Percentiles rank a stretch among this genome's conserved stretches.
Conservation (phyloP, 1,140 invertebrate species). For the Triops cancriformis region DNA sequence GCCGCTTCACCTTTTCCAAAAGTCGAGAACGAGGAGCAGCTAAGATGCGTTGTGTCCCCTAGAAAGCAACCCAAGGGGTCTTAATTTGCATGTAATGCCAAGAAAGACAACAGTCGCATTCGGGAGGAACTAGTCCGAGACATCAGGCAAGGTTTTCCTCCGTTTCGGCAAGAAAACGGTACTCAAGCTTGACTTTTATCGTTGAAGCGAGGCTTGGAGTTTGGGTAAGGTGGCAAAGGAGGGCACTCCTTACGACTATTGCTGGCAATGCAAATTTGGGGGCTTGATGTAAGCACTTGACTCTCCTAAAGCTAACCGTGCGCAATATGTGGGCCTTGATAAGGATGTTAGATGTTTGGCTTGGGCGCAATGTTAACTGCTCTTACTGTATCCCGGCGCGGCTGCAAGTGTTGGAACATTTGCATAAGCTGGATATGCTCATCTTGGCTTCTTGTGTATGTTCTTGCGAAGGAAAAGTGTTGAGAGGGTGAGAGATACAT, state of each 20-base stretch:
- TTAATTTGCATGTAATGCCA: slow-evolving; percentile 6
- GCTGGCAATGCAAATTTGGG: slow-evolving; percentile 5
- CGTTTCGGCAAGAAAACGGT: background rate
- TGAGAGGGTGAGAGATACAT: background rate
- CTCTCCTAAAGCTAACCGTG: background rate
- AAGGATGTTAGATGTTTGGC: slow-evolving; percentile 12
- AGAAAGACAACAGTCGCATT: background rate
- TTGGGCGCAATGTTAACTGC: background rate
- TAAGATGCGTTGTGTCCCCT: background rate
- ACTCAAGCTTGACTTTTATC: background rate
- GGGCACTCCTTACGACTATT: background rate
- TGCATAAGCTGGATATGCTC: slow-evolving; percentile 5
- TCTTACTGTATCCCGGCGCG: background rate
- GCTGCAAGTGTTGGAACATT: slow-evolving; percentile 10
- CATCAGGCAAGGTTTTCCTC: background rate
- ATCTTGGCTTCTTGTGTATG: background rate
- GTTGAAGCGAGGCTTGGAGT: background rate
- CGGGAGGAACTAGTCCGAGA: background rate
- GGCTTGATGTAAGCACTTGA: slow-evolving; percentile 13
- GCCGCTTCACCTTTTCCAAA: background rate
- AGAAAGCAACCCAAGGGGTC: background rate
- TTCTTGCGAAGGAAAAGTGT: background rate
- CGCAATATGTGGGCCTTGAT: slow-evolving; percentile 9
- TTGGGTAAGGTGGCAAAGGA: background rate
- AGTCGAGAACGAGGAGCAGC: background rate